phyloP scores from a whole-genome alignment of 1,140 invertebrate genomes.

The Trachelipus rathkii region DNA sequence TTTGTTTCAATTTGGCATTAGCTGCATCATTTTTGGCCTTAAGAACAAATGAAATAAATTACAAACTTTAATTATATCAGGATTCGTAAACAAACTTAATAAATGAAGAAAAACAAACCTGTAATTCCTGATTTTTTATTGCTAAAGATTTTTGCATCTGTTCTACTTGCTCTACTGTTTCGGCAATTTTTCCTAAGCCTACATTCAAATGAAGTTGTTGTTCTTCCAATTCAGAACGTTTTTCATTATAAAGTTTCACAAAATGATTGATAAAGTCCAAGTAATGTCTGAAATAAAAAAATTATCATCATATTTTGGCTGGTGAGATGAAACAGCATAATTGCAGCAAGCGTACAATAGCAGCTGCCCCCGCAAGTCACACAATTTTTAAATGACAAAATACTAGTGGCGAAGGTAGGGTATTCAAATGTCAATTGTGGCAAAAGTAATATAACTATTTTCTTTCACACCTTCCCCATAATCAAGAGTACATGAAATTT shows the following conservation, averaged over 20 bases:
- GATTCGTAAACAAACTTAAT: slow-evolving; percentile 50
- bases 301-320: too few species aligned
- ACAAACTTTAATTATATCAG: not conserved
- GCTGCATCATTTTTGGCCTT: slow-evolving; percentile 99
- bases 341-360: too few species aligned
- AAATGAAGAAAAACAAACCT: not conserved
- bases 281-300: slow-evolving; percentile 67
- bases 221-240: slow-evolving; percentile 95
- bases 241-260: slow-evolving; percentile 96
- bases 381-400: too few species aligned
- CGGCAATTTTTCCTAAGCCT: slow-evolving; percentile 95
- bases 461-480: too few species aligned
- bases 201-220: slow-evolving; percentile 98
- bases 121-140: slow-evolving; percentile 75
- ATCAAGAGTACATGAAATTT: too few species aligned
- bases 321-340: too few species aligned
- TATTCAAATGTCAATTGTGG: too few species aligned
- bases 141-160: slow-evolving; percentile 98
- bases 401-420: too few species aligned
- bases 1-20: slow-evolving; percentile 96
- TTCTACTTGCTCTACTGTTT: slow-evolving; percentile 99
- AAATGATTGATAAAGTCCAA: slow-evolving; percentile 99
- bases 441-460: too few species aligned
- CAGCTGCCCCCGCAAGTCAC: too few species aligned
- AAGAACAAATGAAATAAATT: slow-evolving; percentile 51